These are phyloP conservation scores for Datnioides undecimradiatus DNA, from an alignment of 2,113 vertebrate genomes.

Conservation along the genomic window DNA sequence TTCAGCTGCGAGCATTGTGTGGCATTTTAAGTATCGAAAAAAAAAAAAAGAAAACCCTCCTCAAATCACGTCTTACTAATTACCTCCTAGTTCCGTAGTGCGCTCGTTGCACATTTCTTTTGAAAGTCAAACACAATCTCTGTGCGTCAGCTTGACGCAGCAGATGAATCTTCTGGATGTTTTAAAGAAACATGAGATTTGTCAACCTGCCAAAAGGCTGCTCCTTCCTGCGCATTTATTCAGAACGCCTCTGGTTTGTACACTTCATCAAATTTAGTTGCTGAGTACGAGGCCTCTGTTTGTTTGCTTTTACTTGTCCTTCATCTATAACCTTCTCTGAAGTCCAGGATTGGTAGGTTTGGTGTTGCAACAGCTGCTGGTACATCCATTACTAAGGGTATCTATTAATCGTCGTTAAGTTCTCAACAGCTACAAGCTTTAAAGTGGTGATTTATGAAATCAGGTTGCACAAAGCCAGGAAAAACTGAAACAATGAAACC, in stretches of 20 bases:
- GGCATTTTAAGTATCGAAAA: conserved; percentile 49
- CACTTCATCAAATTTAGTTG: conserved; percentile 54
- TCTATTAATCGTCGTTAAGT: not conserved
- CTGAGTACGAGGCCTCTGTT: conserved; percentile 24
- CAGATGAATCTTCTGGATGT: conserved; percentile 53
- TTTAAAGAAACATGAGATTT: conserved; percentile 62
- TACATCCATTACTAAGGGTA: not conserved
- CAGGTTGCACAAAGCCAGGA: too few species aligned
- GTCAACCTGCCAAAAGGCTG: conserved; percentile 57
- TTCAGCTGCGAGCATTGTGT: conserved; percentile 59
- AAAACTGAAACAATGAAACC: too few species aligned
- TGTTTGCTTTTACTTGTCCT: conserved; percentile 37
- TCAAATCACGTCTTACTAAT: conserved; percentile 61
- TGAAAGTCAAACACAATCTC: conserved; percentile 70
- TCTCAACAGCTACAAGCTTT: not conserved
- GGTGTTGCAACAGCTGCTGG: not conserved
- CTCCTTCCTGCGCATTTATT: conserved; percentile 47
- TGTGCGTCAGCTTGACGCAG: conserved; percentile 48
- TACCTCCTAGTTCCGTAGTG: conserved; percentile 53
- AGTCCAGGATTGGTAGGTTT: not conserved
- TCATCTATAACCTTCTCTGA: conserved; percentile 12
- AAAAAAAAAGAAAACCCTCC: conserved; percentile 26
- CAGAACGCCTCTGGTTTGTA: conserved; percentile 41
- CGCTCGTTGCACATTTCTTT: conserved; percentile 60
- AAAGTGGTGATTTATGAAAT: not conserved